These are phyloP conservation scores for Trissolcus japonicus DNA, from an alignment of 2,888 invertebrate species.

Conservation along the genomic window DNA sequence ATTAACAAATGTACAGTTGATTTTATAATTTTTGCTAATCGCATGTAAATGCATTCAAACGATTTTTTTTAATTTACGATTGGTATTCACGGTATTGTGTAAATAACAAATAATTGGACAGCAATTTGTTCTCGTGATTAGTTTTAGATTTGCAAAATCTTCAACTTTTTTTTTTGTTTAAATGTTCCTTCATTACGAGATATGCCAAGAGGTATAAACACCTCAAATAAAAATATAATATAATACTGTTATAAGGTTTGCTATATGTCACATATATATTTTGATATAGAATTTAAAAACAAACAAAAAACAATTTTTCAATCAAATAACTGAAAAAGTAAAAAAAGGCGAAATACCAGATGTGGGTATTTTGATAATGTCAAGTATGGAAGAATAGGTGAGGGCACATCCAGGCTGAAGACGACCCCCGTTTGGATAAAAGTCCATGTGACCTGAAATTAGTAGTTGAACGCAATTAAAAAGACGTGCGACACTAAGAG, in stretches of 20 bases:
- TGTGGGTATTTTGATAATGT: conserved; percentile 23
- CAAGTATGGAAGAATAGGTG: conserved; percentile 17
- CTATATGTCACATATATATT: too few species aligned
- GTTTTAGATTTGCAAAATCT: neutral
- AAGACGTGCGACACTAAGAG: neutral
- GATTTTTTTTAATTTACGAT: neutral
- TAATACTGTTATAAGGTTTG: too few species aligned
- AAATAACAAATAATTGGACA: neutral
- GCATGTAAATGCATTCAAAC: neutral
- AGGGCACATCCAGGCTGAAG: conserved; percentile 81
- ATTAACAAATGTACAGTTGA: neutral
- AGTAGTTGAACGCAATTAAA: neutral
- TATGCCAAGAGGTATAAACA: too few species aligned
- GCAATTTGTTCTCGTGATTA: neutral
- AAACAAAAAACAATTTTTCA: too few species aligned
- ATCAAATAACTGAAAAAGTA: neutral
- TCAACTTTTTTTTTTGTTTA: too few species aligned
- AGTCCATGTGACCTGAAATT: conserved; percentile 80
- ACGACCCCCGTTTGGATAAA: conserved; percentile 84
- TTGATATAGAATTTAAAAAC: too few species aligned
- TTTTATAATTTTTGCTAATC: too few species aligned
- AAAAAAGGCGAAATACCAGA: conserved; percentile 21
- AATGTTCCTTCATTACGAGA: too few species aligned
- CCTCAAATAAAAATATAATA: too few species aligned
- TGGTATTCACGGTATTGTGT: neutral